Evolutionary conservation across 2,797 vertebrate genomes (phyloP), one percentile per base, ranked within the genome.

Genomic region (Cossypha dichroa): DNA sequence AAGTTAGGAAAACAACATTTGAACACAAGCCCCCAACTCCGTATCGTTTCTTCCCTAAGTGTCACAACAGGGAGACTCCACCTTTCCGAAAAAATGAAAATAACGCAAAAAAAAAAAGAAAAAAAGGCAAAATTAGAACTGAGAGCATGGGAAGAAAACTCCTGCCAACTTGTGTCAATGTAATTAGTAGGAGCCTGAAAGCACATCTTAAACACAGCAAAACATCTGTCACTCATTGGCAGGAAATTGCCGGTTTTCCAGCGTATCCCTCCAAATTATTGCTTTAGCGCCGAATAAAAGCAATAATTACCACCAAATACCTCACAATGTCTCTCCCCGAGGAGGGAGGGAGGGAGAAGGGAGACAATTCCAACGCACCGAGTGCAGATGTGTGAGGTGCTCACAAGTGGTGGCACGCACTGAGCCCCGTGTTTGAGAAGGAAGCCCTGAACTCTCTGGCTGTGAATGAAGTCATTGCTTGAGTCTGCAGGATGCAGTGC

Each of bases 201-300:
- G 94, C 81, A 77, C 84, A 73, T 81, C 84, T 93, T 81, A 13
- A 52, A 72, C 54, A 66, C 58, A 83, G 94, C 86, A 96, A 95
- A 95, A 96, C 93, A 94, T 92, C 94, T 96, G 95, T 83, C 96
- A 96, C 72, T 97, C 93, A 91, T 54, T 63, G 84, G 60, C 88
- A 95, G 96, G 96, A 97, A 97, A 97, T 96, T 96, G 94, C 96
- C 5, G n/a, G 87, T 66, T 96, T 96, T 96, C 88, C 38, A 94
- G 77, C 2, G 1, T 19, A 85, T 54, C 93, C 92, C 81, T 91
- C 54, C 45, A 93, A 97, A 96, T 96, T 89, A 95, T 28, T 84
- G 87, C 91, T 93, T 59, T 69, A 91, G 93, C 18, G 1, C 16
- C 1, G 48, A 86, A 58, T 75, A 73, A 95, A 95, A 97, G 92